Evolutionary conservation across 2,113 vertebrate species (phyloP).

Genomic region (Dasyornis broadbenti): DNA sequence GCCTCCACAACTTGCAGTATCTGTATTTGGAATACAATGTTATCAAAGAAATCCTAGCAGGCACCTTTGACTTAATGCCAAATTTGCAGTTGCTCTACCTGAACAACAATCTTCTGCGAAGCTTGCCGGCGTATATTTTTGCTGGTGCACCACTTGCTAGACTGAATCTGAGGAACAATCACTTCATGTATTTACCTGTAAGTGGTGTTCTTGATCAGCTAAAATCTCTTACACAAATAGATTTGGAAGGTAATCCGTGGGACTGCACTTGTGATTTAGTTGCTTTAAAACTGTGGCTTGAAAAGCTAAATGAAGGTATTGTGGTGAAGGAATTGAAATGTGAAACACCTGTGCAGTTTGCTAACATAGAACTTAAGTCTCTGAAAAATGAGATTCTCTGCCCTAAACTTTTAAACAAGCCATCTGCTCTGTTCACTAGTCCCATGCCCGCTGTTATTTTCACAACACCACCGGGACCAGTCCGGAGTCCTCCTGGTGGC

Average conservation of each 20-base stretch:
- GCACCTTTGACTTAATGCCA: constrained; percentile 94
- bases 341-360: constrained; percentile 91
- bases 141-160: constrained; percentile 89
- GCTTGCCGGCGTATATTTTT: constrained; percentile 92
- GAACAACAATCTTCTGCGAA: constrained; percentile 93
- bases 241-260: constrained; percentile 96
- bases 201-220: constrained; percentile 96
- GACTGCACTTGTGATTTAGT: constrained; percentile 98
- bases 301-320: constrained; percentile 89
- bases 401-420: constrained; percentile 89
- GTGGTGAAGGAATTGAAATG: constrained; percentile 92
- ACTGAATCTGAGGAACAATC: constrained; percentile 96
- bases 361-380: constrained; percentile 89
- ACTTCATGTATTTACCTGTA: constrained; percentile 97
- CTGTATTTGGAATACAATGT: constrained; percentile 98
- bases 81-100: constrained; percentile 93
- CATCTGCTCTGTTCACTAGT: constrained; percentile 84
- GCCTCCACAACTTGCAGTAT: constrained; percentile 93
- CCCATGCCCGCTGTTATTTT: constrained; percentile 78
- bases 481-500: constrained; percentile 89
- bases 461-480: constrained; percentile 82
- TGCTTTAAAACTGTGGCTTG: constrained; percentile 94
- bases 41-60: constrained; percentile 92
- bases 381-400: constrained; percentile 96
- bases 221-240: constrained; percentile 90